Evolutionary conservation across 53 echinoderm and acorn worm species (phyloP).

Genomic region (Antedon mediterranea): DNA sequence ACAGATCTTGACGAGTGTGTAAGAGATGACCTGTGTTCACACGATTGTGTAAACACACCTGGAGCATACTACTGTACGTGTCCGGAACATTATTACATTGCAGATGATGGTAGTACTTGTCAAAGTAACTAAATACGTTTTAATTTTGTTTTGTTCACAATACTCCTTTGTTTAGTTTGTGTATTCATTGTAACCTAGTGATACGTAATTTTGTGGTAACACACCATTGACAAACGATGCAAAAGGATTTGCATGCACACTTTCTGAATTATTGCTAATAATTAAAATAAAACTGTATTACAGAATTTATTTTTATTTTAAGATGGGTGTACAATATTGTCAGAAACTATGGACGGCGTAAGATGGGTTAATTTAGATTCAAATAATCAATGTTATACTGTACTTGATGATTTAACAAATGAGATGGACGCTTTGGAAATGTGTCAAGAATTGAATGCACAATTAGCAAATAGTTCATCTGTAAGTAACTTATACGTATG

Average conservation of each 20-base stretch:
- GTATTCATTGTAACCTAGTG: too few species aligned
- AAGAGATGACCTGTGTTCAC: constrained; percentile 8
- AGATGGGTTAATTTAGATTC: background rate
- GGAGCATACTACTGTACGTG: constrained; percentile 33
- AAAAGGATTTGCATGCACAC: too few species aligned
- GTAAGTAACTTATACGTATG: background rate
- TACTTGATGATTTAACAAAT: background rate
- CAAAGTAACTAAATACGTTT: too few species aligned
- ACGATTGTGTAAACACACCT: constrained; percentile 24
- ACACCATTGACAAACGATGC: too few species aligned
- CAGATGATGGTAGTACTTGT: background rate
- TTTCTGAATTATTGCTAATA: too few species aligned
- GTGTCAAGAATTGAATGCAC: background rate
- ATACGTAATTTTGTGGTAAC: too few species aligned
- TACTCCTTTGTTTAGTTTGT: too few species aligned
- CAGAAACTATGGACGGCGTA: background rate
- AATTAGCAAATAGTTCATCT: background rate
- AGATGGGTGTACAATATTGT: background rate
- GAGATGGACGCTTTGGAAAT: background rate
- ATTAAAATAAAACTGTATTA: too few species aligned
- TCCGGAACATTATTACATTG: constrained; percentile 6
- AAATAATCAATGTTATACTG: background rate
- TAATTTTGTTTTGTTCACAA: too few species aligned
- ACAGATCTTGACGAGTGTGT: constrained; percentile 27
- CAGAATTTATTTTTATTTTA: background rate